Evolutionary conservation across 2,888 invertebrate genomes (phyloP).

Genomic region (Drosophila bunnanda): DNA sequence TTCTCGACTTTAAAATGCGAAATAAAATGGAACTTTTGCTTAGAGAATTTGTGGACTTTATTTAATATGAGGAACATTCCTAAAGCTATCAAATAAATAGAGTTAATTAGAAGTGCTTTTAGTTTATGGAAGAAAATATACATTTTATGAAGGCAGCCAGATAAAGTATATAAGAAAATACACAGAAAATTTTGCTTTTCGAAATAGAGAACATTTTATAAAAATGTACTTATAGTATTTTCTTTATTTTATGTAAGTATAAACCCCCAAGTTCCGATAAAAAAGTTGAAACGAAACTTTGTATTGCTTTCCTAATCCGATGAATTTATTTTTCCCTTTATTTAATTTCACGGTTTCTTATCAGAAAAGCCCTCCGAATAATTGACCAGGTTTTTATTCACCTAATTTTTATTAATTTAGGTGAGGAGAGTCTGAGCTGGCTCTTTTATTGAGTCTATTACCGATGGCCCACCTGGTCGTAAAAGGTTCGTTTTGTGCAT

Average conservation of each 20-base stretch:
- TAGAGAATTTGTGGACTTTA: not conserved
- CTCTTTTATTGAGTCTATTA: conserved; percentile 49
- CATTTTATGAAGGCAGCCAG: not conserved
- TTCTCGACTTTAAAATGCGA: not conserved
- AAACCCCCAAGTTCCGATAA: not conserved
- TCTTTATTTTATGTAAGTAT: not conserved
- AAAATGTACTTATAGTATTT: not conserved
- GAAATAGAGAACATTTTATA: no score
- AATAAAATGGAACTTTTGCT: conserved; percentile 9
- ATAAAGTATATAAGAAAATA: not conserved
- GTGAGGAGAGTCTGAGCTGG: conserved; percentile 6
- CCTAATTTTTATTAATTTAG: conserved; percentile 36
- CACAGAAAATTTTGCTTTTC: not conserved
- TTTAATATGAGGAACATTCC: not conserved
- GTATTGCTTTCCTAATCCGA: not conserved
- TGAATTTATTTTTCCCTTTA: not conserved
- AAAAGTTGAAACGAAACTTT: not conserved
- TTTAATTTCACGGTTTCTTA: not conserved
- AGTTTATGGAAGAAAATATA: not conserved
- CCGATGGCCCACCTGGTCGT: conserved; percentile 30
- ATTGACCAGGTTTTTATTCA: not conserved
- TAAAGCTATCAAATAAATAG: not conserved
- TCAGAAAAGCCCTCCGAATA: not conserved
- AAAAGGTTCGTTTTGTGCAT: conserved; percentile 23
- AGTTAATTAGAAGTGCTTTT: not conserved